Evolutionary conservation across 2,113 vertebrate species (phyloP), one percentile per base, ranked within the genome.

Genomic region (Phoxinus phoxinus): DNA sequence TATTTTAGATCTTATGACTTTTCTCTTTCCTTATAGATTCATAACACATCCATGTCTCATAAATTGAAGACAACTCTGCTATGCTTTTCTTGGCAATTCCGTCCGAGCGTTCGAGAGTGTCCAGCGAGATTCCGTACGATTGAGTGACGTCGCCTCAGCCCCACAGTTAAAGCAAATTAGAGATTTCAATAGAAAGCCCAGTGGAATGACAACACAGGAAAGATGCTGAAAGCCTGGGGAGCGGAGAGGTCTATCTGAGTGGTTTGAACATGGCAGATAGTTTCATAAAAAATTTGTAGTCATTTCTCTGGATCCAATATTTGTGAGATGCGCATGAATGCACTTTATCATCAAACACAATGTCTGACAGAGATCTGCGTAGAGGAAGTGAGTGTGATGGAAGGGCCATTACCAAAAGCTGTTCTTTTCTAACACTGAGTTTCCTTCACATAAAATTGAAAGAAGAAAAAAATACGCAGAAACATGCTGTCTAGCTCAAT

Each of bases 131-230:
- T 73, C 10, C 13, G 71, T 65, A 35, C 17, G 51, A 78, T 59
- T 72, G 80, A 79, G 69, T 67, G 82, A 81, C 51, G 32, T 88
- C 74, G 85, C 67, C 59, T 86, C 77, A 19, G 58, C 81, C 23
- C 30, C 72, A 65, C 53, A 88, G 71, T 83, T 85, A 77, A 83
- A 85, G 87, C 84, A 81, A 84, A 85, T 81, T 89, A 59, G 69
- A 84, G 84, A 72, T 85, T 87, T 88, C 65, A 82, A 71, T 53
- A 44, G 83, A 75, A 81, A 80, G 81, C 32, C 75, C 35, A 72
- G 48, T 6, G 69, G 56, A 81, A 37, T 59, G 78, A 80, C 53
- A 82, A 63, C 44, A 56, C 71, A 12, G 69, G 58, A 81, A 88
- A 59, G 25, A 44, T 58, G 41, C 83, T 84, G 84, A 87, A 84